Base-by-base conservation (phyloP, 2,888 invertebrate genomes). In the Chrysomela aeneicollis region DNA sequence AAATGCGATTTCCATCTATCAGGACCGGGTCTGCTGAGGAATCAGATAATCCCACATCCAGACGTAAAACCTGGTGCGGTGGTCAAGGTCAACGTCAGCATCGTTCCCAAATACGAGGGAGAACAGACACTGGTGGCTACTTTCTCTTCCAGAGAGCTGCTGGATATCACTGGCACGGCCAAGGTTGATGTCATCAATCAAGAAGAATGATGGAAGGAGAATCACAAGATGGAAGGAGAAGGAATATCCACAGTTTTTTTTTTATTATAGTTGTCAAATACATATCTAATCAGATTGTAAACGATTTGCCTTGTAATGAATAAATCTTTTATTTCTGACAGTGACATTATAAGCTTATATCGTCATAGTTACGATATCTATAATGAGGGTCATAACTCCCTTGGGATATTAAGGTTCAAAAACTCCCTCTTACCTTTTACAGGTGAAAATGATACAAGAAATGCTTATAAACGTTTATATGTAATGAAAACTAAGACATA, bases 1-100 rank as follows among this genome's bases (percentile, higher is more conserved):
- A 84, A 87, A 8, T 91, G 92, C 77, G 87, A 87, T 77, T 89
- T 92, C 79, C 86, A 88, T 50, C 84, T 92, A 70, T 90, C 91
- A 64, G 92, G 92, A 0, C 87, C 91, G 0, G 90, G 90, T 1
- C 82, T 92, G 9, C 82, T 85, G 0, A 87, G 87, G 58, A 87
- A 89, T 67, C 87, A 88, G 65, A 83, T 85, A 1, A 76, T 90
- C 10, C 79, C 85, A 0, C 86, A 87, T 54, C 82, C 85, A 19
- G 87, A 90, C 70, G 86, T 87, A 0, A 83, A 79, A 5, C 86
- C 91, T 0, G 83, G 84, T 18, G 87, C 84, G 42, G 75, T 84
- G 0, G 82, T 91, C 2, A 82, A 81, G 21, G 85, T 86, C 0
- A 83, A 87, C 60, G 81, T 89, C 42, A 86, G 87, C 0, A 83